Evolutionary conservation across 2,888 invertebrate genomes (phyloP).

Genomic region (Spodoptera exigua): DNA sequence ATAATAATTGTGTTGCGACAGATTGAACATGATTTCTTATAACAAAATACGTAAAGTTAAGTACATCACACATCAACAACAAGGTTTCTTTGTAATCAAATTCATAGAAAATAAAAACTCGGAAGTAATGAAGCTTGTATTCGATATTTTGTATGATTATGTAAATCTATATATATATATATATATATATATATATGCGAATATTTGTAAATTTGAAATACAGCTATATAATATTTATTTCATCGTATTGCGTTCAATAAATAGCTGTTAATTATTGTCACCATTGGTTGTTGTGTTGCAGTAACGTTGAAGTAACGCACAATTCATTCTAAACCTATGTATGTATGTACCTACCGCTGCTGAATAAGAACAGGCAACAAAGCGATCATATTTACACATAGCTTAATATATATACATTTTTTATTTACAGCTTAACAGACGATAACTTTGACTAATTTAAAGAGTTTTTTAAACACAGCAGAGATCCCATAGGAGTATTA

Average conservation of each 20-base stretch:
- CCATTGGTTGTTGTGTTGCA: conserved; percentile 65
- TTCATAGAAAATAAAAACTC: conserved; percentile 4
- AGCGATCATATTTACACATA: conserved; percentile 82
- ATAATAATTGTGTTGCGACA: conserved; percentile 65
- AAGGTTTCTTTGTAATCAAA: conserved; percentile 23
- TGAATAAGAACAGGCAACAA: conserved; percentile 51
- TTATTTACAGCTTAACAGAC: conserved; percentile 75
- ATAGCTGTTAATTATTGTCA: conserved; percentile 85
- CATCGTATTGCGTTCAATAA: conserved; percentile 71
- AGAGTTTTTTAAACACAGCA: conserved; percentile 86
- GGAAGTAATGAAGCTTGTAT: background rate
- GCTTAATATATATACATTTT: conserved; percentile 70
- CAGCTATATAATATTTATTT: conserved; percentile 40
- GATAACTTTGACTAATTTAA: conserved; percentile 81
- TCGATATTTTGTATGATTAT: conserved; percentile 19
- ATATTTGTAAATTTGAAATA: conserved; percentile 32
- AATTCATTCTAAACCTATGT: conserved; percentile 37
- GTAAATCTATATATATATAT: background rate
- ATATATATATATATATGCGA: conserved; percentile 31
- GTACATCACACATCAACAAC: conserved; percentile 46
- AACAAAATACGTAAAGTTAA: conserved; percentile 43
- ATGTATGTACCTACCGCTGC: conserved; percentile 35
- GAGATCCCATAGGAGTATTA: conserved; percentile 87
- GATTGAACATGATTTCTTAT: background rate
- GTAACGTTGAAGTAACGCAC: conserved; percentile 36